Base-by-base conservation (phyloP, 2,888 invertebrate species). In the Ophioninae sp. region DNA sequence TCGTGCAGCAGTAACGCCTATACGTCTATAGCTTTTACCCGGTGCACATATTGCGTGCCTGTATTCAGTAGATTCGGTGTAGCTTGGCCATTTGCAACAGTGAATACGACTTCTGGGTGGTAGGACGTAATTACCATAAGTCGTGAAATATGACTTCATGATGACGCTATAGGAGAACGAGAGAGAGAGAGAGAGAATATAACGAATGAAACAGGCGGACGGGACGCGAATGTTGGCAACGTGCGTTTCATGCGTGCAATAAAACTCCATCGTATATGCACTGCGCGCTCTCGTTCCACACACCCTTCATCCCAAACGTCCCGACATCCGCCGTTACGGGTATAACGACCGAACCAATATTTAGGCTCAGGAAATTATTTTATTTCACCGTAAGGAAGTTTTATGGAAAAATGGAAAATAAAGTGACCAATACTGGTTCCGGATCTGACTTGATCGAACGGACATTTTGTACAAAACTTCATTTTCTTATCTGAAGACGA, bases 71-170 rank as follows among this genome's bases (percentile, higher is more conserved):
- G 61, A 64, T 78, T 78, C 56, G 56, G 71, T 64, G 74, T 44
- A 64, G 63, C 41, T 17, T 44, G 59, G 68, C 71, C 81, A 77
- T 83, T 83, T 77, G 81, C 81, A 81, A 77, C 84, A 79, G 74
- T 81, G 85, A 85, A 80, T 77, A 78, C 68, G 69, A 86, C 89
- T 90, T 88, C 89, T 91, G 91, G 90, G 91, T 90, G 91, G 89
- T 89, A 89, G 87, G 85, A 88, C 89, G 91, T 90, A 91, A 91
- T 91, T 91, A 91, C 90, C 91, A 90, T 90, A 91, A 91, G 90
- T 91, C 90, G 89, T 91, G 91, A 91, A 91, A 91, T 91, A 91
- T 91, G 91, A 91, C 90, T 91, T 89, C 88, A 89, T 91, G 91
- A 91, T 91, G 91, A 91, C 90, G 89, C 88, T 87, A 83, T 83